These are phyloP conservation scores for Anabas testudineus DNA, from an alignment of 2,797 vertebrate genomes.

Conservation along the genomic window DNA sequence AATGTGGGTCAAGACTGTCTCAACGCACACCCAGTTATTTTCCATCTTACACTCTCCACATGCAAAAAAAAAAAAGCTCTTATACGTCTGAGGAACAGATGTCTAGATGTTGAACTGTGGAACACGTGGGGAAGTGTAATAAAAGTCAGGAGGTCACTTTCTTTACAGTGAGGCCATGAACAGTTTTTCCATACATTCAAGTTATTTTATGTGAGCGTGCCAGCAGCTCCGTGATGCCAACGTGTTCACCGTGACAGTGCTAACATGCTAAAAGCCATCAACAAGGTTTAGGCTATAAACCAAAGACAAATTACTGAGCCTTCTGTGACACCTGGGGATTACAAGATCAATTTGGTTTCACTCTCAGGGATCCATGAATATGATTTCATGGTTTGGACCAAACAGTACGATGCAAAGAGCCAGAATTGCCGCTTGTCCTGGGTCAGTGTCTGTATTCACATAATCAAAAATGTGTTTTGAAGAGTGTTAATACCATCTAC, in stretches of 20 bases:
- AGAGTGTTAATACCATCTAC: conserved; percentile 7
- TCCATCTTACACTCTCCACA: conserved; percentile 4
- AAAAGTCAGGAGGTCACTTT: conserved; percentile 12
- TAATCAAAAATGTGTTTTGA: conserved; percentile 1
- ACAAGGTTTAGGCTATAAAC: neutral
- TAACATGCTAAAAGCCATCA: no score
- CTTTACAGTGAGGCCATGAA: conserved; percentile 4
- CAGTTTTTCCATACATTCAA: conserved; percentile 24
- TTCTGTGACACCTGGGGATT: no score
- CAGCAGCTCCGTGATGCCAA: no score
- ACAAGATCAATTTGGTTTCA: neutral
- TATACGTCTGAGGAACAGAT: neutral
- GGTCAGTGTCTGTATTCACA: neutral
- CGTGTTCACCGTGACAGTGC: no score
- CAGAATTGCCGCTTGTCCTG: no score
- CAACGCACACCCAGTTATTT: neutral
- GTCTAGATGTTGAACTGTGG: conserved; percentile 14
- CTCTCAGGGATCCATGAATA: neutral
- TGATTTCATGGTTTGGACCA: neutral
- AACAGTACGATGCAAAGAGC: neutral
- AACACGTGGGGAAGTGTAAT: conserved; percentile 32
- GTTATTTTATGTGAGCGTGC: neutral
- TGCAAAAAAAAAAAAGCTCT: conserved; percentile 4
- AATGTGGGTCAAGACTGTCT: neutral
- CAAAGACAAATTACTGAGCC: neutral